phyloP scores from a whole-genome alignment of 2,888 invertebrate genomes.

The Morpho deidamia region DNA sequence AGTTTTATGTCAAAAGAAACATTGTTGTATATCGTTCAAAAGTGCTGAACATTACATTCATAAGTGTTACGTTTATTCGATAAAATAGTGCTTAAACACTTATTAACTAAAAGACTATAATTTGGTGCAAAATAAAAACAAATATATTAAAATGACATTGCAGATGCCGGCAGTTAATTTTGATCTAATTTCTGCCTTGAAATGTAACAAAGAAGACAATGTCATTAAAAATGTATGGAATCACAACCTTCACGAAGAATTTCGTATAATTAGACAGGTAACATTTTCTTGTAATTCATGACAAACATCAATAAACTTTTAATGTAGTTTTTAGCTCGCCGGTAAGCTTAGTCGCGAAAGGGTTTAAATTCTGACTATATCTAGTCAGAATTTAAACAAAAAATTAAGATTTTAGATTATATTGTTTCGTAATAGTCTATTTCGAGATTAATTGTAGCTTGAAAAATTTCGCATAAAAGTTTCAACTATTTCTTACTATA shows the following conservation, averaged over 20 bases:
- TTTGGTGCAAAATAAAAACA: background rate
- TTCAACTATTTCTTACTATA: too few relatives aligned
- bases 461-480: too few relatives aligned
- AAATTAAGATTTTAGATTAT: too few relatives aligned
- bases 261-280: conserved; percentile 91
- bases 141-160: conserved; percentile 24
- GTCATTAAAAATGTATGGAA: conserved; percentile 97
- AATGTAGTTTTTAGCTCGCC: too few relatives aligned
- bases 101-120: background rate
- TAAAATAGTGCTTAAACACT: background rate
- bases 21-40: background rate
- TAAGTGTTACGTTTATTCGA: background rate
- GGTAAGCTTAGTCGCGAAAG: too few relatives aligned
- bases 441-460: too few relatives aligned
- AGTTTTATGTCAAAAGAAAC: background rate
- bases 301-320: background rate
- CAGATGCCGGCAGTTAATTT: conserved; percentile 27
- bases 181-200: conserved; percentile 23
- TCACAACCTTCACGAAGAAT: conserved; percentile 95
- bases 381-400: too few relatives aligned
- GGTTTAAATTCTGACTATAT: too few relatives aligned
- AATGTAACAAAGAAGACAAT: conserved; percentile 80
- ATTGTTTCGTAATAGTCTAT: too few relatives aligned
- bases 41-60: background rate
- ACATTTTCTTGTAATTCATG: background rate